Percentiles rank a stretch among this genome's conserved stretches.
Conservation (phyloP, 37 sponge, comb jelly and placozoan species). For the Geodia barretti region DNA sequence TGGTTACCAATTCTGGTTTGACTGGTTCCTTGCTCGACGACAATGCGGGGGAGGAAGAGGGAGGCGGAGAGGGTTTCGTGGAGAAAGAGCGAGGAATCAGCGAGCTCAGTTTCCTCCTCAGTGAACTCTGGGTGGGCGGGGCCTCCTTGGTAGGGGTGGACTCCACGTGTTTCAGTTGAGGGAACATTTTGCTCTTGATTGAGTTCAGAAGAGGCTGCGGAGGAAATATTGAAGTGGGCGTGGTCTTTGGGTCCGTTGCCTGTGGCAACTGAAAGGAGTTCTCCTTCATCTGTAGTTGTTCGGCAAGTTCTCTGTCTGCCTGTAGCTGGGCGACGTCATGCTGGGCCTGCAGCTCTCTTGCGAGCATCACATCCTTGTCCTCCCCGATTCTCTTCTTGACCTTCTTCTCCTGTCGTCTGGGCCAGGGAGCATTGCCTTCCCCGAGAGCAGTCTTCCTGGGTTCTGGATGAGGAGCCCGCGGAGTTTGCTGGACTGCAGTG, state of each 20-base stretch:
- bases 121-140: no score
- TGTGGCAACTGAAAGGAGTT: constrained; percentile 42
- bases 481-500: neutral
- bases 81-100: no score
- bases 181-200: neutral
- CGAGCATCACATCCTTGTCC: constrained; percentile 19
- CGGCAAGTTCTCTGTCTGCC: constrained; percentile 44
- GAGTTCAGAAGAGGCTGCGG: neutral
- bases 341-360: constrained; percentile 27
- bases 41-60: neutral
- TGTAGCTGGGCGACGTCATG: constrained; percentile 20
- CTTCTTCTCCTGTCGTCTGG: neutral
- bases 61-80: neutral
- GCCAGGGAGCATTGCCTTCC: neutral
- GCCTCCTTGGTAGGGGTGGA: neutral
- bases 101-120: neutral
- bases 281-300: constrained; percentile 63
- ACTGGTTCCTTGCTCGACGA: neutral
- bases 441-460: neutral
- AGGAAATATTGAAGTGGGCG: neutral
- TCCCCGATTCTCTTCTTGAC: neutral
- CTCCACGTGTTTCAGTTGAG: neutral
- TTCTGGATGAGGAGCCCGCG: no score
- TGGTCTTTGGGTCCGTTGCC: neutral
- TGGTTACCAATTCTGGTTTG: no score